These are phyloP conservation scores for Ferdinandea cuprea DNA, from an alignment of 2,888 invertebrate genomes.

Conservation along the genomic window DNA sequence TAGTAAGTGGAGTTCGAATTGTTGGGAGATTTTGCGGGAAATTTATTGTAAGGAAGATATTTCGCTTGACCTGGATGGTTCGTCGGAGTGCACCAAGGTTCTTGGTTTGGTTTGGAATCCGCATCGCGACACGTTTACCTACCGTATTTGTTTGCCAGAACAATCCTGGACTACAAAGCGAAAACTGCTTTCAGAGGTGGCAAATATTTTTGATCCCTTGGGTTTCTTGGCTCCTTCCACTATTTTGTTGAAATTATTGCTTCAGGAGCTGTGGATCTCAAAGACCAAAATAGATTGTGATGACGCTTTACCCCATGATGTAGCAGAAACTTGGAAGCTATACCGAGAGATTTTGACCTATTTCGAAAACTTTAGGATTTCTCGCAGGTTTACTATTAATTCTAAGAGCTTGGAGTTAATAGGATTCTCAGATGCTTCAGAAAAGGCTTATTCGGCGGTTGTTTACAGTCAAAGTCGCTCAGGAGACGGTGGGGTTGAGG, in stretches of 20 bases:
- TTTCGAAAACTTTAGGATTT: constrained; percentile 43
- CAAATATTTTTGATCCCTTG: constrained; percentile 30
- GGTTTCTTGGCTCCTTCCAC: constrained; percentile 36
- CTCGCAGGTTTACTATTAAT: too few species aligned
- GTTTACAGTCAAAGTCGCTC: constrained; percentile 11
- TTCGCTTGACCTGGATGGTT: constrained; percentile 17
- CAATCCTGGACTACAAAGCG: constrained; percentile 20
- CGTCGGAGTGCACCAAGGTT: constrained; percentile 30
- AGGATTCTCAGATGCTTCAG: constrained; percentile 25
- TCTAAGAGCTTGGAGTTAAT: constrained; percentile 24
- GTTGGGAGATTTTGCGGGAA: constrained; percentile 6
- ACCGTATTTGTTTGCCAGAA: constrained; percentile 5
- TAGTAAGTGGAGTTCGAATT: constrained; percentile 33
- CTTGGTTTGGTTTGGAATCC: constrained; percentile 39
- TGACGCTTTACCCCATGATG: too few species aligned
- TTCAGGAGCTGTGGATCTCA: constrained; percentile 35
- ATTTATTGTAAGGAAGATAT: constrained; percentile 15
- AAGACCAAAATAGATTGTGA: constrained; percentile 38
- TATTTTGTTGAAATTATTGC: constrained; percentile 31
- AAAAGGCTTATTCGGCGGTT: constrained; percentile 16
- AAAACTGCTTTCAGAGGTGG: constrained; percentile 7
- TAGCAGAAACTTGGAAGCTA: too few species aligned
- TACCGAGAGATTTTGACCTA: constrained; percentile 31
- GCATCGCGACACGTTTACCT: constrained; percentile 24
- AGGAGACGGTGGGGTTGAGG: not conserved